Conservation (phyloP, 2,888 invertebrate species). For the Agonopterix arenella region DNA sequence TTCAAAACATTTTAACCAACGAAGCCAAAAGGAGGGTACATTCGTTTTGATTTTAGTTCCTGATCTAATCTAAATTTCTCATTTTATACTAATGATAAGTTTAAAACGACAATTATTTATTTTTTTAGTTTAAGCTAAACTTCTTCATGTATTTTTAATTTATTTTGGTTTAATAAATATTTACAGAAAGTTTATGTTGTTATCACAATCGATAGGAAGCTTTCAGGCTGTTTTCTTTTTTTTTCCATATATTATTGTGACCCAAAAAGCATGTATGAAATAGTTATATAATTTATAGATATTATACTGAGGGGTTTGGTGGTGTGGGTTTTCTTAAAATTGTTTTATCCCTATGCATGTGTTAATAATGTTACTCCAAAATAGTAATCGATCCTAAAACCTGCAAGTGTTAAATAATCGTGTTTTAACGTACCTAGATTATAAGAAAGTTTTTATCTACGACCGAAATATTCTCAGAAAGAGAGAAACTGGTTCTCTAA, state of each 20-base stretch:
- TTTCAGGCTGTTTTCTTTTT: conserved; percentile 53
- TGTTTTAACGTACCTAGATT: no score
- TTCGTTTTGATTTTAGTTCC: not conserved
- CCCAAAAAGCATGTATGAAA: conserved; percentile 65
- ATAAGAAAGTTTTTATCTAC: not conserved
- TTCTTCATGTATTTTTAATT: conserved; percentile 32
- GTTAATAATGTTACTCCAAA: no score
- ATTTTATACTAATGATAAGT: no score
- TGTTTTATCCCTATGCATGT: no score
- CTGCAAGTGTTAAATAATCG: no score
- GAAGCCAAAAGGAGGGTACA: not conserved
- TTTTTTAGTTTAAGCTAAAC: conserved; percentile 25
- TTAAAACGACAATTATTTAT: conserved; percentile 17
- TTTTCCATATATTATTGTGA: conserved; percentile 7
- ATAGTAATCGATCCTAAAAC: no score
- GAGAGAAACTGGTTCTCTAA: no score
- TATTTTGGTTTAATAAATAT: conserved; percentile 49
- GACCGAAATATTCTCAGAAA: no score
- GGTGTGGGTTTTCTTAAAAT: no score
- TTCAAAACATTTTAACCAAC: no score
- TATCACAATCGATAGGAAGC: conserved; percentile 71
- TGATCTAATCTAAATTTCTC: conserved; percentile 4
- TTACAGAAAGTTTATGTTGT: conserved; percentile 24
- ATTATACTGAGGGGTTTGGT: no score
- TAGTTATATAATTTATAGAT: conserved; percentile 18